Percentiles rank a stretch among this genome's conserved stretches.
Conservation (phyloP, 2,797 vertebrate genomes). For the Uromys caudimaculatus region DNA sequence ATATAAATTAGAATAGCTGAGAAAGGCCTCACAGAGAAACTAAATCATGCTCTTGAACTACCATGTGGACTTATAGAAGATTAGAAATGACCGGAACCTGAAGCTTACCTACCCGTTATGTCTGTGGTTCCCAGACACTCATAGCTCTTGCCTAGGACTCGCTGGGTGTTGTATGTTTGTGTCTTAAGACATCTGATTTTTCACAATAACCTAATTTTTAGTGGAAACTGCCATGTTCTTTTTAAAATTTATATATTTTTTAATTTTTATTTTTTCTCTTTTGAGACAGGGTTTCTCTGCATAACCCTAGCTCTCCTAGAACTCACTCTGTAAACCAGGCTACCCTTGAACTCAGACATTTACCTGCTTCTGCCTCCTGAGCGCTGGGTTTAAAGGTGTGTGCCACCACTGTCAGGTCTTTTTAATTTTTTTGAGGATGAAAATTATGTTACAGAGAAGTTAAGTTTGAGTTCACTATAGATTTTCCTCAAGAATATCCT, state of each 20-base stretch:
- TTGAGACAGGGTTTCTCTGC: neutral
- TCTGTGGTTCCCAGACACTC: neutral
- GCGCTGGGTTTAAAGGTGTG: neutral
- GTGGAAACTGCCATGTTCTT: neutral
- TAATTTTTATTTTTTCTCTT: neutral
- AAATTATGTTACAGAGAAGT: neutral
- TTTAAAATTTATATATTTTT: neutral
- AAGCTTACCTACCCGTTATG: neutral
- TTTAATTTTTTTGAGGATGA: neutral
- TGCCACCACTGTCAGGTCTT: neutral
- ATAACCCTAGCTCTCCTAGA: neutral
- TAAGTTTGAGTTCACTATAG: neutral
- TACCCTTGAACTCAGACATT: neutral
- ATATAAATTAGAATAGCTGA: neutral
- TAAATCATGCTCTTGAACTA: neutral
- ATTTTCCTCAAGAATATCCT: neutral
- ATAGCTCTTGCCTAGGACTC: neutral
- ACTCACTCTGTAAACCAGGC: neutral
- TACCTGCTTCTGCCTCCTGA: neutral
- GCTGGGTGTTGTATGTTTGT: neutral
- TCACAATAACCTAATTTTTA: neutral
- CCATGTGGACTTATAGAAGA: neutral
- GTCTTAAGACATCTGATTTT: neutral
- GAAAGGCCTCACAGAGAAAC: slow-evolving; percentile 23
- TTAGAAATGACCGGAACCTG: neutral